phyloP scores from a whole-genome alignment of 1,140 invertebrate species.

The Aporrectodea caliginosa region DNA sequence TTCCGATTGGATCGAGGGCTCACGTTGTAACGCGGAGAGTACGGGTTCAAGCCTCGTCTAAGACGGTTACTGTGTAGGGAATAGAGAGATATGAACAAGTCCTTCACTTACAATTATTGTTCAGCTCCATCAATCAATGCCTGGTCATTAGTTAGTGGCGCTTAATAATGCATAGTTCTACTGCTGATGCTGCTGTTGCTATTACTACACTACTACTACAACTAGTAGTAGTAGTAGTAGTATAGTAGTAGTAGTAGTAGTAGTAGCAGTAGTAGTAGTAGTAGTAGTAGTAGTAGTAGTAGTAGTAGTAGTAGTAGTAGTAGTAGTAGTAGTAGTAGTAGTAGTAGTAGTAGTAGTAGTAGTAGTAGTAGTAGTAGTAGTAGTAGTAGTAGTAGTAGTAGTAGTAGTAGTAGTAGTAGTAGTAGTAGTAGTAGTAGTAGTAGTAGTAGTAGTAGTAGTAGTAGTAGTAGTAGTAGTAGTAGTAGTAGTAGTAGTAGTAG shows the following conservation, averaged over 20 bases:
- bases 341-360: background rate
- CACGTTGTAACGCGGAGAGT: no score
- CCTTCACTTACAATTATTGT: no score
- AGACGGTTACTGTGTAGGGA: no score
- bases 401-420: conserved; percentile 16
- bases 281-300: background rate
- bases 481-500: conserved; percentile 9
- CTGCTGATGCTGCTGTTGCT: no score
- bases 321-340: background rate
- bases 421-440: conserved; percentile 11
- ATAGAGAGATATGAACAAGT: no score
- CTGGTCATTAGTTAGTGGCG: no score
- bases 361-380: conserved; percentile 16
- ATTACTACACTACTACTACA: no score
- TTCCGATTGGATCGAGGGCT: no score
- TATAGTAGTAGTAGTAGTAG: background rate
- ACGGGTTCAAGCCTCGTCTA: no score
- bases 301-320: background rate
- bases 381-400: background rate
- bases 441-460: conserved; percentile 13
- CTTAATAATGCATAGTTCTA: no score
- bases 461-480: conserved; percentile 21
- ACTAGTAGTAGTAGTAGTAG: no score
- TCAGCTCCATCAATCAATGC: no score
- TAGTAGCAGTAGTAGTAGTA: background rate